Conservation (phyloP, 2,888 invertebrate species). For the Argynnis bischoffii region DNA sequence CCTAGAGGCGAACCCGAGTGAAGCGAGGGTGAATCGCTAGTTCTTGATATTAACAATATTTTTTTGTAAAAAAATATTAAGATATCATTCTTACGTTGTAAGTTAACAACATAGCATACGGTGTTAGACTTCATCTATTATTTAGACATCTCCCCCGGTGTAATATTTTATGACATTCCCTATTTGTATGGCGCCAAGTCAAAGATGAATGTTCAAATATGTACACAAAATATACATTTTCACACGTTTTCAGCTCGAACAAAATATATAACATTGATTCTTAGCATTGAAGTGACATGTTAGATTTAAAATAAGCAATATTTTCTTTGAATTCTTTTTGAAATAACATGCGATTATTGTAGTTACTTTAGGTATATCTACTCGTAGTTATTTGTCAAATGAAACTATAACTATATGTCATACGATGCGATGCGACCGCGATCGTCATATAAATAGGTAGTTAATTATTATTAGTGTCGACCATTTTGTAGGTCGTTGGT, state of each 20-base stretch:
- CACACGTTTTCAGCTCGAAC: conserved; percentile 5
- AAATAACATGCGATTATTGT: not conserved
- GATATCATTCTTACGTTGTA: not conserved
- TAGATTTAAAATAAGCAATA: not conserved
- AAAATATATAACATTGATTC: conserved; percentile 9
- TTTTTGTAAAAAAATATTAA: no score
- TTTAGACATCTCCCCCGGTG: conserved; percentile 6
- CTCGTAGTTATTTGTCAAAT: not conserved
- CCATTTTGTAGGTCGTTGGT: no score
- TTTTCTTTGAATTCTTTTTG: not conserved
- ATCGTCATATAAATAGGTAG: no score
- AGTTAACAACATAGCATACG: not conserved
- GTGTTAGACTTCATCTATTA: conserved; percentile 7
- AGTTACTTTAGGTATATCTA: not conserved
- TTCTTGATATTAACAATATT: no score
- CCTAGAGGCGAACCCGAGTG: no score
- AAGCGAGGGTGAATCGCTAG: no score
- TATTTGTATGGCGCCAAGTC: conserved; percentile 13
- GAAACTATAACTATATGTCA: no score
- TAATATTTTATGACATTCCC: conserved; percentile 16
- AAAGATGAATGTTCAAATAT: conserved; percentile 19
- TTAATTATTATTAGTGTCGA: no score
- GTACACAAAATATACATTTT: conserved; percentile 20
- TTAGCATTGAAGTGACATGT: not conserved
- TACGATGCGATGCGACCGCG: no score